These are phyloP conservation scores for Hypotaenidia okinawae DNA, from an alignment of 2,797 vertebrate species.

Conservation along the genomic window DNA sequence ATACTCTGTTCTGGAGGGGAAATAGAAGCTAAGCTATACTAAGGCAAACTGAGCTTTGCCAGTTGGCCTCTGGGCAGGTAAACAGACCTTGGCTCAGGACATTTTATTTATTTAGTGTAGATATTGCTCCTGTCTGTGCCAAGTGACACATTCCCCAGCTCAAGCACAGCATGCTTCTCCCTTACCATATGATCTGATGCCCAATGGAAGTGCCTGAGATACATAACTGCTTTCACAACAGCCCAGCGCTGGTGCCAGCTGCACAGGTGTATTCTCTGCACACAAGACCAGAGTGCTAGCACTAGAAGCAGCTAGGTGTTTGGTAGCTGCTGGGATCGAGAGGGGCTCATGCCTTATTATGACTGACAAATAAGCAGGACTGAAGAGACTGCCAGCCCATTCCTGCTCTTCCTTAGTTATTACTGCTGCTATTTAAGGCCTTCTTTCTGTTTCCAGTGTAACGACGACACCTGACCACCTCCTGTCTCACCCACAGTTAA, in stretches of 20 bases:
- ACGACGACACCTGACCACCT: neutral
- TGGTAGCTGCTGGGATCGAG: neutral
- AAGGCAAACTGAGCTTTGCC: neutral
- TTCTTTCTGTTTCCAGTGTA: neutral
- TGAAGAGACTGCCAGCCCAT: neutral
- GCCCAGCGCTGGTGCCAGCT: accelerated
- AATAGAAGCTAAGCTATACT: neutral
- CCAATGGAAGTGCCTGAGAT: neutral
- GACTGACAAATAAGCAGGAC: neutral
- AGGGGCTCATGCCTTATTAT: neutral
- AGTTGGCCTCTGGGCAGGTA: neutral
- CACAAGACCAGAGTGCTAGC: neutral
- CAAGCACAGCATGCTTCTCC: neutral
- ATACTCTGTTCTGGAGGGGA: neutral
- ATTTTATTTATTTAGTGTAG: neutral
- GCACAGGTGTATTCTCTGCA: neutral
- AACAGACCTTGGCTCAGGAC: neutral
- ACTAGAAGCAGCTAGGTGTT: neutral
- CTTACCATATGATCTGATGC: neutral
- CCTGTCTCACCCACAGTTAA: neutral
- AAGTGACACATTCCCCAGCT: neutral
- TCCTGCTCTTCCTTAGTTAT: neutral
- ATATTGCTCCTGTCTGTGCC: neutral
- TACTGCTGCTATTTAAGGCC: neutral
- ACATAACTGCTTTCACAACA: neutral